Evolutionary conservation across 2,797 vertebrate genomes (phyloP).

Genomic region (Sylvia borin): DNA sequence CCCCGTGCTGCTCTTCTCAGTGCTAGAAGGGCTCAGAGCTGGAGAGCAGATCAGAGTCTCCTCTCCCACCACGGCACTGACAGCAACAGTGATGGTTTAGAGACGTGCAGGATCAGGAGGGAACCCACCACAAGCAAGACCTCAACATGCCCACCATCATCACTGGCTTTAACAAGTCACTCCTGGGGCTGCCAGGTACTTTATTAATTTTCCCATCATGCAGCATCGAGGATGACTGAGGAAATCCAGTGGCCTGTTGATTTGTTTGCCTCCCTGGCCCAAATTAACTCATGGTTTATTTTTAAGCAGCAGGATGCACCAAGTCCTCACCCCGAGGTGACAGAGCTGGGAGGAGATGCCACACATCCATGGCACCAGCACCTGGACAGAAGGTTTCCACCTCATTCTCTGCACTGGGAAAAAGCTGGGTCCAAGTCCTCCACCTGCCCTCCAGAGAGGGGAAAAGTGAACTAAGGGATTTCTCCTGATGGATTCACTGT

Average conservation of each 20-base stretch:
- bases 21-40: not conserved
- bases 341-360: not conserved
- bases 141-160: not conserved
- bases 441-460: rapidly evolving
- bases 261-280: constrained; percentile 13
- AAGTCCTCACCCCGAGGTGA: not conserved
- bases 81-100: rapidly evolving
- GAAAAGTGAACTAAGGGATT: not conserved
- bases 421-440: not conserved
- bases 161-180: not conserved
- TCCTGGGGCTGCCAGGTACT: not conserved
- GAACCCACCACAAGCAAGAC: not conserved
- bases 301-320: not conserved
- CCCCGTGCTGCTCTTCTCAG: rapidly evolving
- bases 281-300: not conserved
- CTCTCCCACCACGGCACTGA: rapidly evolving
- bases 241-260: constrained; percentile 17
- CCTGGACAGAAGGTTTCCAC: not conserved
- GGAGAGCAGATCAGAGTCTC: not conserved
- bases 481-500: not conserved
- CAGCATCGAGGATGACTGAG: not conserved
- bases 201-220: not conserved
- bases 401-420: not conserved
- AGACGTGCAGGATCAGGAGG: not conserved
- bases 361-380: not conserved